Percentiles rank a stretch among this genome's conserved stretches.
phyloP scores from a whole-genome alignment of 2,797 vertebrate species.

The Centroberyx gerrardi region DNA sequence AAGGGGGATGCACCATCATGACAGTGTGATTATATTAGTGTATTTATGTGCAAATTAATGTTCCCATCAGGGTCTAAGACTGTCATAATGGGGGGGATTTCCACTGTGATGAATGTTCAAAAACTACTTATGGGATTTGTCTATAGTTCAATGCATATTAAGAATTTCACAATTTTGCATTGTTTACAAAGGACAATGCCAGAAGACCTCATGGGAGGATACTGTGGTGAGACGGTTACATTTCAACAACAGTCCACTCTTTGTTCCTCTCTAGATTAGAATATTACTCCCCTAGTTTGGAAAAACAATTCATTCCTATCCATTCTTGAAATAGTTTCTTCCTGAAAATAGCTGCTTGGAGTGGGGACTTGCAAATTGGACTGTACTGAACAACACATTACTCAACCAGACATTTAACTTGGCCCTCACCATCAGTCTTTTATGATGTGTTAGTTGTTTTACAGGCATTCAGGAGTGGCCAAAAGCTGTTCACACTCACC shows the following conservation, averaged over 20 bases:
- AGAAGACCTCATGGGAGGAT: neutral
- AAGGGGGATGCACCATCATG: neutral
- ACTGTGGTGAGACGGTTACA: conserved; percentile 1
- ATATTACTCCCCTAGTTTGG: neutral
- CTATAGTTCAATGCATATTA: neutral
- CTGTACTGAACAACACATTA: conserved; percentile 36
- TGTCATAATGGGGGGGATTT: conserved; percentile 17
- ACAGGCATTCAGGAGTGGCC: conserved; percentile 41
- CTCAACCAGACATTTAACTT: conserved; percentile 37
- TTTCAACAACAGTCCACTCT: neutral
- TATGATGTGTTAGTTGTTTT: conserved; percentile 61
- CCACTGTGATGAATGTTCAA: conserved; percentile 23
- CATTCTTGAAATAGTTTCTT: conserved; percentile 57
- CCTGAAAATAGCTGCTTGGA: conserved; percentile 31
- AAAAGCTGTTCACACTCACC: conserved; percentile 41
- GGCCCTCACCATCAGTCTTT: conserved; percentile 39
- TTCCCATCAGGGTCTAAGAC: neutral
- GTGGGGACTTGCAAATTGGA: conserved; percentile 4
- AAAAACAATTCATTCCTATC: conserved; percentile 4
- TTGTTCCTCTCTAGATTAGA: neutral
- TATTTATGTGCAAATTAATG: conserved; percentile 16
- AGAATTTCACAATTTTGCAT: neutral
- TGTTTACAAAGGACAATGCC: neutral
- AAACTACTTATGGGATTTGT: conserved; percentile 37
- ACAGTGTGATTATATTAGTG: conserved; percentile 15